phyloP scores from a whole-genome alignment of 2,113 vertebrate genomes.

The Polypterus bichir region DNA sequence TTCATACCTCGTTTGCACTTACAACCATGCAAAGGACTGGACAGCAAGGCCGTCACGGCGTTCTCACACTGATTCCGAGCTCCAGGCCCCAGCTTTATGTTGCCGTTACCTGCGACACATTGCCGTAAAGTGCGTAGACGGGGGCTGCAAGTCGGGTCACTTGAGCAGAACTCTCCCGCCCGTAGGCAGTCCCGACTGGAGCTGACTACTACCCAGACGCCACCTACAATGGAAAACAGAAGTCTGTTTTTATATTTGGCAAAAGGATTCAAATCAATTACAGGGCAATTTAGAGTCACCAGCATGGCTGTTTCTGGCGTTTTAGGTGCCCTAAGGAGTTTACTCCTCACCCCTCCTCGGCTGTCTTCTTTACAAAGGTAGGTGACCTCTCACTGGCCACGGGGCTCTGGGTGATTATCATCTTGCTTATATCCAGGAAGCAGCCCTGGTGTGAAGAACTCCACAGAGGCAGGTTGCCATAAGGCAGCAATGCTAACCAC shows the following conservation, averaged over 20 bases:
- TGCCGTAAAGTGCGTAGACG: constrained; percentile 77
- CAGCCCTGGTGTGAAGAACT: too few species aligned
- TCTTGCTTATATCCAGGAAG: too few species aligned
- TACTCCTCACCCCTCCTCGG: too few species aligned
- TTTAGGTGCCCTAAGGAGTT: too few species aligned
- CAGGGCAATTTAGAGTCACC: too few species aligned
- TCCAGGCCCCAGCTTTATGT: constrained; percentile 67
- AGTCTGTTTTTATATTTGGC: not conserved
- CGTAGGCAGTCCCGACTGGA: constrained; percentile 66
- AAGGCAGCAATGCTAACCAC: too few species aligned
- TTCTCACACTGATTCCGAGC: constrained; percentile 76
- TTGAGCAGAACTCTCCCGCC: constrained; percentile 72
- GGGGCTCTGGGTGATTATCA: too few species aligned
- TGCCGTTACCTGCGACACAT: constrained; percentile 78
- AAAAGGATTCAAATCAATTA: too few species aligned
- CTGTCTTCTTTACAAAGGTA: too few species aligned
- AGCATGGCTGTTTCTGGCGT: too few species aligned
- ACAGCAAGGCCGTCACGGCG: constrained; percentile 65
- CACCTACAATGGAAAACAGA: constrained; percentile 31
- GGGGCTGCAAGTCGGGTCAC: constrained; percentile 74
- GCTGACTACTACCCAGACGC: constrained; percentile 30
- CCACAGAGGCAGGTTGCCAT: too few species aligned
- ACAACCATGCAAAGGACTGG: constrained; percentile 77
- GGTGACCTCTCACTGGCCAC: too few species aligned
- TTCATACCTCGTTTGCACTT: constrained; percentile 86